Evolutionary conservation across 2,797 vertebrate genomes (phyloP).

Genomic region (Chloroceryle inda): DNA sequence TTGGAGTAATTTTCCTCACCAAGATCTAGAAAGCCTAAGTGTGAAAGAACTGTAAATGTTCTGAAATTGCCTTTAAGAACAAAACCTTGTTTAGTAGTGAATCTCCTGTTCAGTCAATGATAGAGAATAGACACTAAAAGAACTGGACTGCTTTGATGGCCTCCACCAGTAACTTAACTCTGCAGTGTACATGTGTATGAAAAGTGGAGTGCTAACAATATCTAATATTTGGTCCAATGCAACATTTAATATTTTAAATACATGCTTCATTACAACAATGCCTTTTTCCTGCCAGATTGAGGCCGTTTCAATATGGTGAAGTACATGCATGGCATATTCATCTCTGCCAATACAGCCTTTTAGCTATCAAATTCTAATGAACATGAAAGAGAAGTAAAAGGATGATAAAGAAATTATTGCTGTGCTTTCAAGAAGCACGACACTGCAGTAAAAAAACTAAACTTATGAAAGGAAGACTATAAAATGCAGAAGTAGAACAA

Average conservation of each 20-base stretch:
- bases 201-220: not conserved
- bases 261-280: not conserved
- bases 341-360: slow-evolving; percentile 18
- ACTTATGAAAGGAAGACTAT: slow-evolving; percentile 68
- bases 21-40: not conserved
- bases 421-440: slow-evolving; percentile 51
- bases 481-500: slow-evolving; percentile 76
- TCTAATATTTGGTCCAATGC: not conserved
- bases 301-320: not conserved
- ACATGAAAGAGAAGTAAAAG: slow-evolving; percentile 41
- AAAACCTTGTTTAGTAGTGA: not conserved
- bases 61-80: not conserved
- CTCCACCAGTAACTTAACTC: not conserved
- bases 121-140: not conserved
- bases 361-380: not conserved
- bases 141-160: not conserved
- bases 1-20: not conserved
- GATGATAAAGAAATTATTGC: slow-evolving; percentile 31
- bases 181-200: not conserved
- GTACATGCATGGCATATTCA: not conserved
- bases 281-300: not conserved
- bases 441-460: slow-evolving; percentile 59
- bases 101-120: not conserved
- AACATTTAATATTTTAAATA: not conserved
- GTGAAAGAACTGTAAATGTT: not conserved